A percentile compares a stretch with the other conserved stretches of the same genome.
Evolutionary conservation across 2,888 invertebrate species (phyloP).

Genomic region (Drosophila fungiperda): DNA sequence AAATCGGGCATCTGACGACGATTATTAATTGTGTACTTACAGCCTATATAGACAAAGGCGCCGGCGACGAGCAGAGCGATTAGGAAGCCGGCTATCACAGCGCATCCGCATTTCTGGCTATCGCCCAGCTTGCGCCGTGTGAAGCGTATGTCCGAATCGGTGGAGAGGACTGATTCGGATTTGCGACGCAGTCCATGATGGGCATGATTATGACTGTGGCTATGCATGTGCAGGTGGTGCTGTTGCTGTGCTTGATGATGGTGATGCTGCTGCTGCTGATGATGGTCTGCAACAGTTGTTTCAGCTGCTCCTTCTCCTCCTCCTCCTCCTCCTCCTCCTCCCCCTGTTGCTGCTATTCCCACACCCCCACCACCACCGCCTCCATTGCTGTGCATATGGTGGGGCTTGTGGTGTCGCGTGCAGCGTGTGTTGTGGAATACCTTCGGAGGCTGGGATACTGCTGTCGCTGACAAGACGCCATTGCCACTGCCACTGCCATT

Average conservation of each 20-base stretch:
- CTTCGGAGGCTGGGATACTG: constrained; percentile 70
- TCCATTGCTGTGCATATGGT: constrained; percentile 70
- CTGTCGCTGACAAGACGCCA: constrained; percentile 37
- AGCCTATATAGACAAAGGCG: constrained; percentile 88
- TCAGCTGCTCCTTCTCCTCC: too few species aligned
- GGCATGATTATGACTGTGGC: constrained; percentile 65
- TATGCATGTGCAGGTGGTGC: constrained; percentile 64
- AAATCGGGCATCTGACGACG: background rate
- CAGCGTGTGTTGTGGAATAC: constrained; percentile 84
- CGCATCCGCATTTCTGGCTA: constrained; percentile 94
- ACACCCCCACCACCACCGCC: constrained; percentile 7
- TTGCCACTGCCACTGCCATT: constrained; percentile 47
- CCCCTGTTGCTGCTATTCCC: constrained; percentile 1
- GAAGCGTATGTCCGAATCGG: constrained; percentile 95
- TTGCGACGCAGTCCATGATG: constrained; percentile 78
- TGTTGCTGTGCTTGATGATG: constrained; percentile 46
- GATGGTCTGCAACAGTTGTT: background rate
- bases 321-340: too few species aligned
- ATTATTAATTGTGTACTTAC: constrained; percentile 76
- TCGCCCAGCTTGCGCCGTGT: constrained; percentile 93
- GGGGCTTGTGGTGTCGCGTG: constrained; percentile 83
- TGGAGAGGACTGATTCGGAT: constrained; percentile 93
- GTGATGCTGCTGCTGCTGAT: constrained; percentile 34
- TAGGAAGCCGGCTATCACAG: constrained; percentile 93
- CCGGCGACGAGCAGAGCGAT: constrained; percentile 91